A percentile compares a stretch with the other conserved stretches of the same genome.
phyloP scores from a whole-genome alignment of 2,113 vertebrate genomes.

The Chlamydotis undulata region DNA sequence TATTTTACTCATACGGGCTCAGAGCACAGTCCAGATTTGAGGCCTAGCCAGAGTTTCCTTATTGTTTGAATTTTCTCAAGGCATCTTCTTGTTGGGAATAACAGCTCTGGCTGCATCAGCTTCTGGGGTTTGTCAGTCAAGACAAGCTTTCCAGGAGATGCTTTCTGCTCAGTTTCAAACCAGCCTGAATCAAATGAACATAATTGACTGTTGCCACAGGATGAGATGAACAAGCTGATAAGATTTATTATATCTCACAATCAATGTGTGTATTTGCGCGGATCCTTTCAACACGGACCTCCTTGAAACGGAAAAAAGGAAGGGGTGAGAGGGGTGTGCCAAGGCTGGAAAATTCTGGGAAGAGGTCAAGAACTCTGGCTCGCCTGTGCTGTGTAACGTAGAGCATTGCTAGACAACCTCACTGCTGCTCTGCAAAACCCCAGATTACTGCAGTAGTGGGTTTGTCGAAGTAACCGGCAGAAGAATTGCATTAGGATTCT shows the following conservation, averaged over 20 bases:
- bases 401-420: not conserved
- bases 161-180: constrained; percentile 53
- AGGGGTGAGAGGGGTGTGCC: not conserved
- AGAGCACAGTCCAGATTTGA: not conserved
- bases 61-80: constrained; percentile 37
- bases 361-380: not conserved
- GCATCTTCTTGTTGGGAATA: not conserved
- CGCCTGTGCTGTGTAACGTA: not conserved
- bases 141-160: constrained; percentile 5
- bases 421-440: not conserved
- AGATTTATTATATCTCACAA: constrained; percentile 45
- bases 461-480: not conserved
- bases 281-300: not conserved
- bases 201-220: constrained; percentile 43
- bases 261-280: not conserved
- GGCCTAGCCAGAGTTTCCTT: not conserved
- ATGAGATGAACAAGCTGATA: constrained; percentile 59
- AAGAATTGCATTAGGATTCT: not conserved
- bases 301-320: constrained; percentile 25
- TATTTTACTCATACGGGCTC: not conserved
- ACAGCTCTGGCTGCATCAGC: not conserved
- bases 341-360: constrained; percentile 1
- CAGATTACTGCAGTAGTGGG: not conserved
- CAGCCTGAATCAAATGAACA: not conserved
- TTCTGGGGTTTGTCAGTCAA: constrained; percentile 52